Evolutionary conservation across 2,888 invertebrate species (phyloP).

Genomic region (Cinara cedri): DNA sequence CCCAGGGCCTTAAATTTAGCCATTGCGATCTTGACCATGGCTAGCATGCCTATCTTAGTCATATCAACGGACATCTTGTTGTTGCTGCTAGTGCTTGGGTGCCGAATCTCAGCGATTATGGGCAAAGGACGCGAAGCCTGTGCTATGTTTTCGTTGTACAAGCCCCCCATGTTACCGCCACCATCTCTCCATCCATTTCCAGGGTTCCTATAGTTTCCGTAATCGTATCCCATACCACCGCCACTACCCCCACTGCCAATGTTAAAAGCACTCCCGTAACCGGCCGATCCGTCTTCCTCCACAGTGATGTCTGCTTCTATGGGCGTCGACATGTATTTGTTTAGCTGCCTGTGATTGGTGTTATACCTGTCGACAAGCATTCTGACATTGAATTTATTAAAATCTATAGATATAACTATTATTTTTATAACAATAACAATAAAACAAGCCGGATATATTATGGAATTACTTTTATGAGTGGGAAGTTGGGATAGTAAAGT

Average conservation of each 20-base stretch:
- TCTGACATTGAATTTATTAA: no score
- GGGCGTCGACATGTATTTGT: constrained; percentile 24
- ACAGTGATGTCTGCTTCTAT: constrained; percentile 23
- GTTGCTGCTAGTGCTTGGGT: not conserved
- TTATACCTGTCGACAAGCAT: not conserved
- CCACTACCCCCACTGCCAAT: constrained; percentile 11
- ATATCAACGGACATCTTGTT: constrained; percentile 58
- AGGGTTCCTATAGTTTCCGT: constrained; percentile 1
- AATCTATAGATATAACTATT: no score
- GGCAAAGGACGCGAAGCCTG: constrained; percentile 29
- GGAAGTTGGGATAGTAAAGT: no score
- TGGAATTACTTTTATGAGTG: no score
- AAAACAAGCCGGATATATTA: no score
- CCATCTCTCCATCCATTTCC: constrained; percentile 1
- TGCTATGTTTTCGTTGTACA: constrained; percentile 15
- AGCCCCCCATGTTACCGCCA: constrained; percentile 1
- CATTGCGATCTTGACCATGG: constrained; percentile 59
- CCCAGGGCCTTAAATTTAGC: constrained; percentile 59
- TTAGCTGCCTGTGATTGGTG: constrained; percentile 40
- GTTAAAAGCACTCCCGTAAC: constrained; percentile 35
- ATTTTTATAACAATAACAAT: no score
- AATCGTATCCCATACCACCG: constrained; percentile 13
- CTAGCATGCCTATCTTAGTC: constrained; percentile 59
- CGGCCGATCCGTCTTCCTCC: constrained; percentile 38
- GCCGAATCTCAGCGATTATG: constrained; percentile 43